These are phyloP conservation scores for Ophiothrix spiculata DNA, from an alignment of 35 echinoderm and acorn worm species.

Conservation along the genomic window DNA sequence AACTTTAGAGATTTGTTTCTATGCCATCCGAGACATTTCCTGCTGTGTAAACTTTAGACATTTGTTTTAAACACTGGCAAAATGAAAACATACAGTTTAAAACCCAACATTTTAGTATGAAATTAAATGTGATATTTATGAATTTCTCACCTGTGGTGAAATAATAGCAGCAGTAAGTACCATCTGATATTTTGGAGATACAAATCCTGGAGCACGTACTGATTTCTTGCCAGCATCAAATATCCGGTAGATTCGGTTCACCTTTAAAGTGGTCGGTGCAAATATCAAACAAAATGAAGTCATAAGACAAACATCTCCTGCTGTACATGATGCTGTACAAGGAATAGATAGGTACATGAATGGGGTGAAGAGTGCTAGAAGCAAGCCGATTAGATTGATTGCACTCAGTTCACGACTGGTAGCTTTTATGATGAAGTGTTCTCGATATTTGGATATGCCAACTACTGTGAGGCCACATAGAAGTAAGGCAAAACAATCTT, in stretches of 20 bases:
- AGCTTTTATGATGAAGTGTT: slow-evolving; percentile 35
- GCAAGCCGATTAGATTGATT: slow-evolving; percentile 34
- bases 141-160: slow-evolving; percentile 33
- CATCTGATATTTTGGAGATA: slow-evolving; percentile 42
- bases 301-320: slow-evolving; percentile 16
- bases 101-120: too few species aligned
- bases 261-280: slow-evolving; percentile 25
- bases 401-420: slow-evolving; percentile 49
- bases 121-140: too few species aligned
- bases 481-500: not conserved
- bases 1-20: too few species aligned
- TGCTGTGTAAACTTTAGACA: too few species aligned
- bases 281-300: slow-evolving; percentile 29
- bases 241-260: slow-evolving; percentile 54
- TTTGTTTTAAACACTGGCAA: too few species aligned
- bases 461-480: not conserved
- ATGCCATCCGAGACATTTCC: too few species aligned
- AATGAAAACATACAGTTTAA: too few species aligned
- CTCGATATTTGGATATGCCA: not conserved
- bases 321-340: slow-evolving; percentile 18
- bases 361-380: slow-evolving; percentile 21
- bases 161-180: slow-evolving; percentile 27
- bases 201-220: slow-evolving; percentile 19
- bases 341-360: slow-evolving; percentile 27
- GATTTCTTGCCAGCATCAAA: slow-evolving; percentile 53